phyloP scores from a whole-genome alignment of 2,888 invertebrate species.

The Lysandra bellargus region DNA sequence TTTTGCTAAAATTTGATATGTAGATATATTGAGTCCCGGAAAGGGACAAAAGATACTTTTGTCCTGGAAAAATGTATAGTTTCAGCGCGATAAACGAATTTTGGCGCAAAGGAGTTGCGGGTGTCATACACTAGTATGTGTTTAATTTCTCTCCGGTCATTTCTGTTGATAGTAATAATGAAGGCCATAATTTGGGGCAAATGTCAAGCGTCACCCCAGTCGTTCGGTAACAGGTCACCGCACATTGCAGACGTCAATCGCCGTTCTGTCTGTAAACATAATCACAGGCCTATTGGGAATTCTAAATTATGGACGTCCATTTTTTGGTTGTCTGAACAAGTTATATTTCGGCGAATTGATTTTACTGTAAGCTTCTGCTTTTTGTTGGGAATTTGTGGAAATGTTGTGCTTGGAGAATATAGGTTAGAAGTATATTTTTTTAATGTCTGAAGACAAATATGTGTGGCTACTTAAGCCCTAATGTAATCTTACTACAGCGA shows the following conservation, averaged over 20 bases:
- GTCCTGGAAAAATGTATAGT: no score
- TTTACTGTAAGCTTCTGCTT: background rate
- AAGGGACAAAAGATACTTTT: no score
- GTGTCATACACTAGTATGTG: background rate
- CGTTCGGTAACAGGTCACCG: slow-evolving; percentile 30
- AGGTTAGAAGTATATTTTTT: no score
- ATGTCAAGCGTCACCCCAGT: slow-evolving; percentile 17
- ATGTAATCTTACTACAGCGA: no score
- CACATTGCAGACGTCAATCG: slow-evolving; percentile 22
- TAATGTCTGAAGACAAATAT: no score
- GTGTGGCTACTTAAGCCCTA: no score
- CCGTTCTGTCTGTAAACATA: slow-evolving; percentile 4
- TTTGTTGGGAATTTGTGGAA: background rate
- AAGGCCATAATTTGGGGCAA: slow-evolving; percentile 16
- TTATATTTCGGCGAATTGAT: slow-evolving; percentile 1
- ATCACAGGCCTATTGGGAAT: slow-evolving; percentile 12
- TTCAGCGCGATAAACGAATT: no score
- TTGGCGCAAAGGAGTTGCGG: no score
- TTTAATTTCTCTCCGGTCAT: background rate
- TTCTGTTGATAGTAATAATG: background rate
- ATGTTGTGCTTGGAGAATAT: background rate
- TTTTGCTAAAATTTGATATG: no score
- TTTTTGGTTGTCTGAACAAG: slow-evolving; percentile 19
- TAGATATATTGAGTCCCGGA: no score
- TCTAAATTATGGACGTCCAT: slow-evolving; percentile 18